phyloP scores from a whole-genome alignment of 2,797 vertebrate genomes.

The Sebastes miniatus region DNA sequence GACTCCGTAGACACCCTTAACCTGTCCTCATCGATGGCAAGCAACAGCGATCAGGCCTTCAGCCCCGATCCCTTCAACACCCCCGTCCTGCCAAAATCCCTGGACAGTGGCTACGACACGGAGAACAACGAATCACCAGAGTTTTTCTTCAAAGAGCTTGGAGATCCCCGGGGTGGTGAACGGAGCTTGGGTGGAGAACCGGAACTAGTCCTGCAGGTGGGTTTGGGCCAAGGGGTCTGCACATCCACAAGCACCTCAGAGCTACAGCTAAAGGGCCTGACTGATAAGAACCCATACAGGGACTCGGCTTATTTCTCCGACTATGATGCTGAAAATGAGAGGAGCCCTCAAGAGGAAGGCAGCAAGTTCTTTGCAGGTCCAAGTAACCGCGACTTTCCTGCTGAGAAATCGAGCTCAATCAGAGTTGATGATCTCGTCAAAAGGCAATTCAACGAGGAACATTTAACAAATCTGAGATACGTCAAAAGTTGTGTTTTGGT shows the following conservation, averaged over 20 bases:
- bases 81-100: slow-evolving; percentile 86
- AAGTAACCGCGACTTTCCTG: slow-evolving; percentile 25
- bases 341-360: slow-evolving; percentile 77
- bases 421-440: slow-evolving; percentile 33
- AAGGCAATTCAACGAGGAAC: slow-evolving; percentile 41
- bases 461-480: slow-evolving; percentile 54
- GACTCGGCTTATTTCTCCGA: slow-evolving; percentile 98
- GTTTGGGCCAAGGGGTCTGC: slow-evolving; percentile 68
- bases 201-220: slow-evolving; percentile 76
- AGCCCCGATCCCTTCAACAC: slow-evolving; percentile 79
- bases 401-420: slow-evolving; percentile 39
- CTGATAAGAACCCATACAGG: slow-evolving; percentile 87
- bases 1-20: slow-evolving; percentile 85
- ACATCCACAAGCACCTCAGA: slow-evolving; percentile 70
- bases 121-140: slow-evolving; percentile 97
- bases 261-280: slow-evolving; percentile 75
- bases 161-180: slow-evolving; percentile 67
- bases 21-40: slow-evolving; percentile 82
- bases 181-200: slow-evolving; percentile 76
- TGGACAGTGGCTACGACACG: slow-evolving; percentile 97
- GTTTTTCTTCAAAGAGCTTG: slow-evolving; percentile 89
- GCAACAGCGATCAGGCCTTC: slow-evolving; percentile 82
- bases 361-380: slow-evolving; percentile 70
- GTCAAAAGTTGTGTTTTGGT: slow-evolving; percentile 51
- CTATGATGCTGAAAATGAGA: slow-evolving; percentile 89